Evolutionary conservation across 2,888 invertebrate genomes (phyloP).

Genomic region (Drosophila emarginata): DNA sequence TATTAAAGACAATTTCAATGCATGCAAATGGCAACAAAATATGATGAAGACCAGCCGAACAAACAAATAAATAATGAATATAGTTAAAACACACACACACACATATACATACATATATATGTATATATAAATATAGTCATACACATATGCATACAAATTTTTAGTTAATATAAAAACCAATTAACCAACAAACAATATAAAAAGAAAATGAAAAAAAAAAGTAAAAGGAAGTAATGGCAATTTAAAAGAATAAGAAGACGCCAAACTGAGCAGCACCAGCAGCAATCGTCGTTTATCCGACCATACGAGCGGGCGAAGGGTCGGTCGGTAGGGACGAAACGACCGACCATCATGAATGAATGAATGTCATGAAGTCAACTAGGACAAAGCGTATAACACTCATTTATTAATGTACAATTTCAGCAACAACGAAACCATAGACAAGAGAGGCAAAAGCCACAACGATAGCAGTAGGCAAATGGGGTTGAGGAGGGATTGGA

Average conservation of each 20-base stretch:
- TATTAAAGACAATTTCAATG: constrained; percentile 21
- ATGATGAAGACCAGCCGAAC: constrained; percentile 50
- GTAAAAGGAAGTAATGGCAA: constrained; percentile 38
- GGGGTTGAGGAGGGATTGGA: not conserved
- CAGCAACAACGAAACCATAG: constrained; percentile 37
- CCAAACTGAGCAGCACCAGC: not conserved
- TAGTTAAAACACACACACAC: constrained; percentile 46
- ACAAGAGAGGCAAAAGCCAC: constrained; percentile 33
- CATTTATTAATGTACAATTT: constrained; percentile 76
- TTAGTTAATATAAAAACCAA: constrained; percentile 75
- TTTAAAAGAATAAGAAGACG: constrained; percentile 46
- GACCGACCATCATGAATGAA: constrained; percentile 62
- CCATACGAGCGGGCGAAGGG: constrained; percentile 48
- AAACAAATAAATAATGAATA: constrained; percentile 68
- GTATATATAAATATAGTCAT: constrained; percentile 51
- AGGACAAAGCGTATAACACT: constrained; percentile 77
- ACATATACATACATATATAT: not conserved
- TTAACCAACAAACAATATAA: constrained; percentile 52
- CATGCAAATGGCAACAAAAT: constrained; percentile 60
- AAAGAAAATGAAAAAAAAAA: constrained; percentile 30
- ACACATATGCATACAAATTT: constrained; percentile 46
- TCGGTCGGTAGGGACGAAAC: constrained; percentile 22
- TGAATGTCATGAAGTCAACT: constrained; percentile 77
- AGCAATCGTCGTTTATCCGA: not conserved
- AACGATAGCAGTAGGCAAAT: constrained; percentile 25